Evolutionary conservation across 2,888 invertebrate species (phyloP), one percentile per base, ranked within the genome.

Genomic region (Eupithecia dodoneata): DNA sequence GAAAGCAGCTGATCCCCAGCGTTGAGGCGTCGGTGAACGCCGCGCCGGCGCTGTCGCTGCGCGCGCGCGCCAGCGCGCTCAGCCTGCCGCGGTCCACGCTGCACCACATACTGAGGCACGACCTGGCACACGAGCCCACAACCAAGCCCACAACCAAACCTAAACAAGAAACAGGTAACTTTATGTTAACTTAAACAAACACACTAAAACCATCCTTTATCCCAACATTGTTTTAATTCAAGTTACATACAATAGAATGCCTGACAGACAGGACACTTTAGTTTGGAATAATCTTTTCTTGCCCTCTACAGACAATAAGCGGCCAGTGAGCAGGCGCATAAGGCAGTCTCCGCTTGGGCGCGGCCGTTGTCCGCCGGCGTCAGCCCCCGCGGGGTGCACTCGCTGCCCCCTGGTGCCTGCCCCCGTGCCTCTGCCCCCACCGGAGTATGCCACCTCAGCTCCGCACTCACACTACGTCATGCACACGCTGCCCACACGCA

Each of bases 81-180:
- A 88, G 90, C 0, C 82, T 94, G 74, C 90, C 92, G 30, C 88
- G 92, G 76, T 89, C 93, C 75, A 93, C 93, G 18, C 86, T 94
- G 72, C 87, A 91, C 76, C 91, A 91, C 81, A 92, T 94, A 52
- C 86, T 94, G 76, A 83, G 86, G 79, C 86, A 88, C 44, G 93
- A 93, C 83, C 81, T 88, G 70, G 79, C 30, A 42, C 18, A 30
- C 10, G 63, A 63, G 12, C 12, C 18, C 12, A 10, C 63, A 63
- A 70, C 49, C 49, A 55, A 63, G 12, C 12, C 18, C 12, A 10
- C 63, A 63, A 70, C 49, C 49, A 55, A 69, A 71, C 42, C 10
- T 63, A 71, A 52, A 42, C 41, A 13, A 15, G 6, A 42, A 12
- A 15, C 66, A 10, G 18, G 63, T 63, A 18, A 63, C 30, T 4